Base-by-base conservation (phyloP, 2,888 invertebrate genomes). In the Linnaemya tessellans region DNA sequence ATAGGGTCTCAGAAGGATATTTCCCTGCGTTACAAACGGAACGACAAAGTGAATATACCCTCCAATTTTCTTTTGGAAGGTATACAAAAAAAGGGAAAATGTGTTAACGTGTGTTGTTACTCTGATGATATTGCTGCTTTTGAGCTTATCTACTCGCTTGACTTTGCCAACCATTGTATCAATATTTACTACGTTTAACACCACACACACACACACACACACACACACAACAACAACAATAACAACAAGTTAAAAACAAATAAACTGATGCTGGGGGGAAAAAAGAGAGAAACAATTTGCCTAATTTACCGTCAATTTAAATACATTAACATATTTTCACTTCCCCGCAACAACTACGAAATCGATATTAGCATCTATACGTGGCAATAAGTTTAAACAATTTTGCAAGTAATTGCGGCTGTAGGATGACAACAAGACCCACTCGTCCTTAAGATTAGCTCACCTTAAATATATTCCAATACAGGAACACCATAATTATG, bases 391-490 rank as follows among this genome's bases (percentile, higher is more conserved):
- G 13, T 58, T 30, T 30, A 1, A 1, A 56, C 22, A 22, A 22
- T 22, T 54, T 54, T 22, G 20, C 22, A 5, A 30, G 25, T 60
- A 60, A 60, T 11, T 30, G 43, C n/a, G 43, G n/a, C 15, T 13
- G 25, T 18, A 18, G 51, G 15, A 13, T 58, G 71, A 46, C 38
- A 62, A 11, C 18, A 41, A 58, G n/a, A 43, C 3, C 13, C 8
- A 38, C 22, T 20, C n/a, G n/a, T 30, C 18, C 15, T 60, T 7
- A 22, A 25, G 5, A 49, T 3, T 3, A 60, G 71, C 94, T 94
- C 89, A 98, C 98, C 95, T 97, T 97, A 94, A 99, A 99, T 93
- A 99, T 99, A 93, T 95, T 97, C 94, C 97, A 98, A 93, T 99
- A 99, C 82, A 99, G 96, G 93, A 97, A 97, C 93, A 99, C 97